Percentiles rank a stretch among this genome's conserved stretches.
These are phyloP conservation scores for Saimiri boliviensis DNA, from an alignment of 2,113 vertebrate genomes.

Conservation along the genomic window DNA sequence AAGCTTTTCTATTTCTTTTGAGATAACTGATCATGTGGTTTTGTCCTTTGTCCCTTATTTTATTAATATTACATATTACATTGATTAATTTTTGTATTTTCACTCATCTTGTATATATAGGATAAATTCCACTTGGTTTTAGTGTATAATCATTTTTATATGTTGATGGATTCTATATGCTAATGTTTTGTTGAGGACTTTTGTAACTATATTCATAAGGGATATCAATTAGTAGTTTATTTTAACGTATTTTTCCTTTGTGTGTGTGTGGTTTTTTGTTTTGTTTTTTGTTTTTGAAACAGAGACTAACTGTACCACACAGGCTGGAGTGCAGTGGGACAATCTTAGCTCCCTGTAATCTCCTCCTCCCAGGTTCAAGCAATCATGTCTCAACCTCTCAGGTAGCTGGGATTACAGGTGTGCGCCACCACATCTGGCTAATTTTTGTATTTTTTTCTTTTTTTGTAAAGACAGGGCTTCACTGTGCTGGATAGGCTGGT, in stretches of 20 bases:
- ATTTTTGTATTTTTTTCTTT: too few species aligned
- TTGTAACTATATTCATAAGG: not conserved
- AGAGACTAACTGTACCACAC: too few species aligned
- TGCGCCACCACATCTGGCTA: too few species aligned
- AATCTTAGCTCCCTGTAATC: too few species aligned
- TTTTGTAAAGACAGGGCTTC: too few species aligned
- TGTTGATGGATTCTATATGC: not conserved
- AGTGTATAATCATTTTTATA: not conserved
- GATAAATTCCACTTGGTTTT: not conserved
- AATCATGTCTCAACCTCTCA: too few species aligned
- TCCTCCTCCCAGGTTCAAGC: too few species aligned
- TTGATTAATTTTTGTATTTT: not conserved
- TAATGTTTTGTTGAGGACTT: not conserved
- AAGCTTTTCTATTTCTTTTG: not conserved
- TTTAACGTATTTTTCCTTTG: not conserved
- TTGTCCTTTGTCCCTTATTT: not conserved
- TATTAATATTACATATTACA: not conserved
- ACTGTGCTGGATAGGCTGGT: too few species aligned
- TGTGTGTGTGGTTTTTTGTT: too few species aligned
- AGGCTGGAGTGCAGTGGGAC: too few species aligned
- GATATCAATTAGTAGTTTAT: not conserved
- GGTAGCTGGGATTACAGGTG: too few species aligned
- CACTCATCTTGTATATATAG: not conserved
- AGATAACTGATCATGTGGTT: not conserved
- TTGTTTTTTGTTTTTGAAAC: too few species aligned